phyloP scores from a whole-genome alignment of 2,888 invertebrate genomes.

The Tinea semifulvella region DNA sequence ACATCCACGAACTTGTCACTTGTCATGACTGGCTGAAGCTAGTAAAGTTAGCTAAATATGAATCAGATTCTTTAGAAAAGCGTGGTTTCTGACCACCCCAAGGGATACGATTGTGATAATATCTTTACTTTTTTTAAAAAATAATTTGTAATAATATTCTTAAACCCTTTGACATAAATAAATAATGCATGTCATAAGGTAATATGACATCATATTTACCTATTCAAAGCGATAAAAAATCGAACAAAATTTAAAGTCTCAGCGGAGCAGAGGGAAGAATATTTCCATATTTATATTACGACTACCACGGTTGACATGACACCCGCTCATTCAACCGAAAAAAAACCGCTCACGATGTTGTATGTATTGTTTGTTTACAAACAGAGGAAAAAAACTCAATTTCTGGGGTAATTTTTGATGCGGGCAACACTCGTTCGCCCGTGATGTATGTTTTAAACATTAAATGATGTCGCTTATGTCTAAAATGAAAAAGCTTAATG shows the following conservation, averaged over 20 bases:
- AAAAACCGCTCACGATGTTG: conserved; percentile 45
- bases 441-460: conserved; percentile 51
- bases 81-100: no score
- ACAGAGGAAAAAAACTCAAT: conserved; percentile 5
- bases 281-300: conserved; percentile 15
- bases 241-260: conserved; percentile 3
- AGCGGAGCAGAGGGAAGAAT: neutral
- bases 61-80: no score
- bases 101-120: no score
- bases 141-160: no score
- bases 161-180: no score
- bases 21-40: no score
- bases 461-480: conserved; percentile 20
- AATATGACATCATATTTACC: neutral
- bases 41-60: no score
- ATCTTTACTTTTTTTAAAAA: no score
- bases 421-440: conserved; percentile 16
- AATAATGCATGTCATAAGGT: neutral
- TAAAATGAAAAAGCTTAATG: neutral
- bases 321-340: conserved; percentile 46
- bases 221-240: conserved; percentile 1
- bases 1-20: no score
- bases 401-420: conserved; percentile 5
- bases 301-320: conserved; percentile 18
- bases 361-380: conserved; percentile 28